A percentile compares a stretch with the other conserved stretches of the same genome.
These are phyloP conservation scores for Arrhopalites spinosus DNA, from an alignment of 2,888 invertebrate species.

Conservation along the genomic window DNA sequence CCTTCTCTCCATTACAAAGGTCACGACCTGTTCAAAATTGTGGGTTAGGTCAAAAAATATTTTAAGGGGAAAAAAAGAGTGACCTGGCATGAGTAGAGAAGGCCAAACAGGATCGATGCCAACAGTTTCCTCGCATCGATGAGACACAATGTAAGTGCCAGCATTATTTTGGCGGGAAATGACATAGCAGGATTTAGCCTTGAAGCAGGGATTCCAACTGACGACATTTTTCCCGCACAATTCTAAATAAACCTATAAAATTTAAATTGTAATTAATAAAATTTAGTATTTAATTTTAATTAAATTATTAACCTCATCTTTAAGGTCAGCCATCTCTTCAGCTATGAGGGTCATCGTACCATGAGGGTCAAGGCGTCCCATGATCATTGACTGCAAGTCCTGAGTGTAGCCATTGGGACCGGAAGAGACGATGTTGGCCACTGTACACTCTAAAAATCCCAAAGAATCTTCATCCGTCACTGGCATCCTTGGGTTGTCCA, in stretches of 20 bases:
- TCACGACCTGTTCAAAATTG: too few relatives aligned
- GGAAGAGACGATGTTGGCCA: conserved; percentile 58
- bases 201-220: conserved; percentile 52
- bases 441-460: conserved; percentile 61
- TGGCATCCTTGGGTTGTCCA: conserved; percentile 56
- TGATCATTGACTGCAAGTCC: not conserved
- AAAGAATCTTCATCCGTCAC: conserved; percentile 62
- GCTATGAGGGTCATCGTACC: conserved; percentile 53
- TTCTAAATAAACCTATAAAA: not conserved
- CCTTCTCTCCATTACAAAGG: conserved; percentile 64
- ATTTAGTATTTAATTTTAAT: not conserved
- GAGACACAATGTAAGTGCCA: conserved; percentile 61
- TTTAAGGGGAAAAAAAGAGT: too few relatives aligned
- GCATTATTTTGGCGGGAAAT: conserved; percentile 60
- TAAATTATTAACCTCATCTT: conserved; percentile 49
- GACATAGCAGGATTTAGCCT: conserved; percentile 46
- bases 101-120: conserved; percentile 65
- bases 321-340: conserved; percentile 52
- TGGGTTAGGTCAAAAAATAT: too few relatives aligned
- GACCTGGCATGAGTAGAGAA: conserved; percentile 61
- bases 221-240: conserved; percentile 34
- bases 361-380: conserved; percentile 40
- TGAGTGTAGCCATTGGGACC: conserved; percentile 41
- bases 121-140: conserved; percentile 63
- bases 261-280: not conserved